These are phyloP conservation scores for Manduca sexta DNA, from an alignment of 1,140 invertebrate genomes.

Conservation along the genomic window DNA sequence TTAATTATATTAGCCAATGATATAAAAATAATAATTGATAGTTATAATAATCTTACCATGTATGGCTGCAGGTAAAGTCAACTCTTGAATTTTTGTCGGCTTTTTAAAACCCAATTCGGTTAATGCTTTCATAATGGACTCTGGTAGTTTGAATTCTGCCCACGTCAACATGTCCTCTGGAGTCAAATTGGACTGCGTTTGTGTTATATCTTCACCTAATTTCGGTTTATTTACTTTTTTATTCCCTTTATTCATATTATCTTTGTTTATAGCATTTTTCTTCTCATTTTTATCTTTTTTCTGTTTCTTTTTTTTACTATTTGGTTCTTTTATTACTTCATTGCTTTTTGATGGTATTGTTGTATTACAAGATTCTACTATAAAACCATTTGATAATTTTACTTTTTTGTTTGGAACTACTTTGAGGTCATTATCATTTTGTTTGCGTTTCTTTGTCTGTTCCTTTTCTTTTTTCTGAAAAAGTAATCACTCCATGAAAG, in stretches of 20 bases:
- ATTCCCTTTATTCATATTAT: too few relatives aligned
- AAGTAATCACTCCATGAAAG: neutral
- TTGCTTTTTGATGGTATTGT: slow-evolving; percentile 41
- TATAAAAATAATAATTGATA: too few relatives aligned
- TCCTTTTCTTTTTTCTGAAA: slow-evolving; percentile 19
- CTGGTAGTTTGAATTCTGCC: slow-evolving; percentile 81
- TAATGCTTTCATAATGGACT: slow-evolving; percentile 82
- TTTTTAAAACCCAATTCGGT: slow-evolving; percentile 82
- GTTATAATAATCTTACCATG: too few relatives aligned
- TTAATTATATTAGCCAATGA: too few relatives aligned
- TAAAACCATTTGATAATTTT: slow-evolving; percentile 53
- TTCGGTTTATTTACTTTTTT: slow-evolving; percentile 30
- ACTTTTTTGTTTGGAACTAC: slow-evolving; percentile 36
- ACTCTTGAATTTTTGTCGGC: slow-evolving; percentile 89
- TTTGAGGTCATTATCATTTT: slow-evolving; percentile 10
- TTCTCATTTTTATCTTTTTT: slow-evolving; percentile 14
- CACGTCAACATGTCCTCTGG: slow-evolving; percentile 78
- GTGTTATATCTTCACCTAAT: slow-evolving; percentile 36
- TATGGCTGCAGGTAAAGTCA: slow-evolving; percentile 89
- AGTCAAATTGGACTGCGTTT: slow-evolving; percentile 31
- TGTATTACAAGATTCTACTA: slow-evolving; percentile 41
- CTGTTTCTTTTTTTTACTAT: slow-evolving; percentile 20
- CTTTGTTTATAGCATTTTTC: slow-evolving; percentile 14
- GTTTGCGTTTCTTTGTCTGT: slow-evolving; percentile 22
- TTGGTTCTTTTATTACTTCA: slow-evolving; percentile 11